Evolutionary conservation across 2,797 vertebrate genomes (phyloP).

Genomic region (Phylloscopus collybita): DNA sequence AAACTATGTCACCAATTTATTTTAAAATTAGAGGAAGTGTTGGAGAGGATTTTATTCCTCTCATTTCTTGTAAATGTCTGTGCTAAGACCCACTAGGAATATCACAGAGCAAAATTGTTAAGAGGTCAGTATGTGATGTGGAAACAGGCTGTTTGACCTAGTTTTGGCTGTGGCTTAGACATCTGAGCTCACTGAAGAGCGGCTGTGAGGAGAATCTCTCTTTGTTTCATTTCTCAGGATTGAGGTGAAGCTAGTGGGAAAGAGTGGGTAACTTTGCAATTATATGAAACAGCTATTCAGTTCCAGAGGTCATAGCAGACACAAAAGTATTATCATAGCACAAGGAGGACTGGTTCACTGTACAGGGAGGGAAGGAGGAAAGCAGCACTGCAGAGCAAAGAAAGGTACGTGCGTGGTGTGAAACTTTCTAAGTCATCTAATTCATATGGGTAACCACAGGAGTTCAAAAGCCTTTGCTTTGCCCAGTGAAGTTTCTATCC

Average conservation of each 20-base stretch:
- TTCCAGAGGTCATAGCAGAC: conserved; percentile 5
- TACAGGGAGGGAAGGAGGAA: not conserved
- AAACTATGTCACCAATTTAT: conserved; percentile 63
- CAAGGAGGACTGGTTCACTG: not conserved
- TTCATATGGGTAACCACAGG: conserved; percentile 13
- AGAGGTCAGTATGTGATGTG: conserved; percentile 65
- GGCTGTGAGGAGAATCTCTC: conserved; percentile 22
- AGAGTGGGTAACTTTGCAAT: conserved; percentile 38
- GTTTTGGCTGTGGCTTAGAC: conserved; percentile 55
- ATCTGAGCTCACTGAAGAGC: conserved; percentile 27
- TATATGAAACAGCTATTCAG: conserved; percentile 46
- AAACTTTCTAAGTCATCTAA: conserved; percentile 22
- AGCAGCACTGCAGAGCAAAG: conserved; percentile 16
- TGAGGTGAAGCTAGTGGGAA: conserved; percentile 2
- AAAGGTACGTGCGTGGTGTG: not conserved
- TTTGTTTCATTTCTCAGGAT: conserved; percentile 53
- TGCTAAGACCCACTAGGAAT: conserved; percentile 52
- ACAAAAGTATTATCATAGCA: conserved; percentile 11
- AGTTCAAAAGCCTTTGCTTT: conserved; percentile 40
- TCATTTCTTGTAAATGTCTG: conserved; percentile 34
- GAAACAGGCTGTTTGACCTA: conserved; percentile 72
- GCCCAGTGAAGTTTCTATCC: conserved; percentile 13
- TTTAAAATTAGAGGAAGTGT: conserved; percentile 61
- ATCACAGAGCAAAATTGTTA: conserved; percentile 57
- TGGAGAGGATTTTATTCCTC: conserved; percentile 56